Conservation (phyloP, 2,797 vertebrate species). For the Macrochelys suwanniensis region DNA sequence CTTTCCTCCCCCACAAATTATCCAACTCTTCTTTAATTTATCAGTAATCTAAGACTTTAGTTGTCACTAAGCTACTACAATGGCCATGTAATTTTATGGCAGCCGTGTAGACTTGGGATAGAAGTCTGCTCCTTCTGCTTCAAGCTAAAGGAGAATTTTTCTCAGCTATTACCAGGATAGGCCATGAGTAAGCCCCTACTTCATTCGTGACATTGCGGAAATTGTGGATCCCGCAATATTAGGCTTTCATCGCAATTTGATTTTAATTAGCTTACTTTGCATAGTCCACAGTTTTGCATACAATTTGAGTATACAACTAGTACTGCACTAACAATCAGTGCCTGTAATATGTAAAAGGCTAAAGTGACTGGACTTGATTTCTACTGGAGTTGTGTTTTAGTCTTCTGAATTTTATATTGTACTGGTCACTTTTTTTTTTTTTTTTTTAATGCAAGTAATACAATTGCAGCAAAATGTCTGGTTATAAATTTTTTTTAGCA, state of each 20-base stretch:
- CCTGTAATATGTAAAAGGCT: neutral
- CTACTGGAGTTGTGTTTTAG: neutral
- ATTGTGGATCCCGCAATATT: neutral
- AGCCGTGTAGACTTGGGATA: fast-evolving
- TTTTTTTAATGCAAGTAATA: neutral
- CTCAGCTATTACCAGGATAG: neutral
- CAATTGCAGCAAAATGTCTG: neutral
- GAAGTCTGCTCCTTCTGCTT: neutral
- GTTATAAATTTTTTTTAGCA: neutral
- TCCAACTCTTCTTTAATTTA: neutral
- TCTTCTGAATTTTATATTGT: neutral
- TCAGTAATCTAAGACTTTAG: neutral
- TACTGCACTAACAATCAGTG: neutral
- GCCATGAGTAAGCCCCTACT: neutral
- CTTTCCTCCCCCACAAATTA: neutral
- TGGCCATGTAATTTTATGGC: fast-evolving
- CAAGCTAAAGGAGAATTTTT: constrained; percentile 35
- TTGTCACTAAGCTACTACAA: fast-evolving
- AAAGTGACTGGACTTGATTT: neutral
- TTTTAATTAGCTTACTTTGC: neutral
- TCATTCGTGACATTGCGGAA: neutral
- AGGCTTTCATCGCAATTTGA: neutral
- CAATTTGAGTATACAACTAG: neutral
- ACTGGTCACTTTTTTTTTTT: neutral
- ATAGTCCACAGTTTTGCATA: neutral